A percentile compares a stretch with the other conserved stretches of the same genome.
Conservation (phyloP, 2,888 invertebrate species). For the Sinohyriopsis cumingii region DNA sequence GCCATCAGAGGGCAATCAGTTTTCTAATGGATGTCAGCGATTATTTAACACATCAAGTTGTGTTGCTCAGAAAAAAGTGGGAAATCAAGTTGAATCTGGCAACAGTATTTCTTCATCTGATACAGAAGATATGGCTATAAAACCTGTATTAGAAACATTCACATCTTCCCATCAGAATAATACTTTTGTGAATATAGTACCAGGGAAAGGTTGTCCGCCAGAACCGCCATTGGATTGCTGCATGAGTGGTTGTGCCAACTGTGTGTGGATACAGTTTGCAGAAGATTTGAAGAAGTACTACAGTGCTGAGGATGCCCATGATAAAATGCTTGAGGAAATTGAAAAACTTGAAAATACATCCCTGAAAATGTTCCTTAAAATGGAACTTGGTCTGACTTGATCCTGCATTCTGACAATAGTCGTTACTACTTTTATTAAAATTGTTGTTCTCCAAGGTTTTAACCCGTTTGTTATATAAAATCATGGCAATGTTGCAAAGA, state of each 20-base stretch:
- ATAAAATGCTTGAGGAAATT: slow-evolving; percentile 81
- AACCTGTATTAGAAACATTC: slow-evolving; percentile 32
- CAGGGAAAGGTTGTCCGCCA: slow-evolving; percentile 73
- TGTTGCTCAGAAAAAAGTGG: too few relatives aligned
- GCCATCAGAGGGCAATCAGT: too few relatives aligned
- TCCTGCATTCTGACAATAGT: not conserved
- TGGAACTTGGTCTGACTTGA: slow-evolving; percentile 78
- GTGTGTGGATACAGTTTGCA: slow-evolving; percentile 94
- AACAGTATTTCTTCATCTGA: too few relatives aligned
- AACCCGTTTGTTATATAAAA: too few relatives aligned
- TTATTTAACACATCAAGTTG: too few relatives aligned
- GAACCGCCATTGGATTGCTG: slow-evolving; percentile 89
- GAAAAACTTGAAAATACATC: slow-evolving; percentile 80
- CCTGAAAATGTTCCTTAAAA: slow-evolving; percentile 85
- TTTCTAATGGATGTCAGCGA: too few relatives aligned
- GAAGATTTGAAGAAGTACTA: slow-evolving; percentile 77
- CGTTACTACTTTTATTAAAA: too few relatives aligned
- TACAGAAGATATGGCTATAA: slow-evolving; percentile 19
- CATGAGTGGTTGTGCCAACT: slow-evolving; percentile 92
- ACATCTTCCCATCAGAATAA: slow-evolving; percentile 21
- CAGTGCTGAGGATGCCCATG: slow-evolving; percentile 81
- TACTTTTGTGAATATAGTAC: slow-evolving; percentile 36
- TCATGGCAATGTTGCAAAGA: too few relatives aligned
- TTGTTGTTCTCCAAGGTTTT: too few relatives aligned
- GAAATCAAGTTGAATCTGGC: too few relatives aligned